Evolutionary conservation across 2,113 vertebrate species (phyloP), one percentile per base, ranked within the genome.

Genomic region (Papio anubis): DNA sequence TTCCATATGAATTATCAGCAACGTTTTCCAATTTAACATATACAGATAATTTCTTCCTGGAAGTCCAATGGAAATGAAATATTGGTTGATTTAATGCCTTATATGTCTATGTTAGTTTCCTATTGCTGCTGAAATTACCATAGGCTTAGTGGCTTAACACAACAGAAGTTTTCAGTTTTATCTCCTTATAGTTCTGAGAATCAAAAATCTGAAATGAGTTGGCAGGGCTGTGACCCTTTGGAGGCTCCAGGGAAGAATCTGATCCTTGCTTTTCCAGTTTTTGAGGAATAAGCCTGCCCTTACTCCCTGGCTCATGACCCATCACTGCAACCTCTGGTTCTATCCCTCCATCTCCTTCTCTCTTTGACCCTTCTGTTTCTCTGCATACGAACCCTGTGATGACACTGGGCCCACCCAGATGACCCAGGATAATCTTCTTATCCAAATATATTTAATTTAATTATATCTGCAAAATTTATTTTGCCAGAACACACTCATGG

Each of bases 211-310:
- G 30, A 61, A 87, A 59, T 21, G 38, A 3, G 2, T 40, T 14
- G 16, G 2, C 3, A 48, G 6, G 18, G 9, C 2, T 43, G 6
- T 5, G 2, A 73, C 8, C 5, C 82, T 82, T 38, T 10, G 14
- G 6, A 3, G 8, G 1, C 4, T 38, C 32, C 9, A 50, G 27
- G 16, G 10, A 21, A 68, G 8, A 45, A 52, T 13, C 1, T 3
- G 1, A 78, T 43, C 27, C 5, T 79, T 64, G 25, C 6, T 14
- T 78, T 73, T 76, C 17, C 3, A 61, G 20, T 6, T 23, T n/a
- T 4, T 68, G 32, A 35, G 32, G 16, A 68, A 68, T 68, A 0
- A 59, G 16, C 4, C 18, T 75, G 40, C 0, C 8, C 13, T 59
- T 35, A 18, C 18, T 55, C 48, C 11, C 48, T 35, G 23, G 7